These are phyloP conservation scores for Machimus rusticus DNA, from an alignment of 2,888 invertebrate species.

Conservation along the genomic window DNA sequence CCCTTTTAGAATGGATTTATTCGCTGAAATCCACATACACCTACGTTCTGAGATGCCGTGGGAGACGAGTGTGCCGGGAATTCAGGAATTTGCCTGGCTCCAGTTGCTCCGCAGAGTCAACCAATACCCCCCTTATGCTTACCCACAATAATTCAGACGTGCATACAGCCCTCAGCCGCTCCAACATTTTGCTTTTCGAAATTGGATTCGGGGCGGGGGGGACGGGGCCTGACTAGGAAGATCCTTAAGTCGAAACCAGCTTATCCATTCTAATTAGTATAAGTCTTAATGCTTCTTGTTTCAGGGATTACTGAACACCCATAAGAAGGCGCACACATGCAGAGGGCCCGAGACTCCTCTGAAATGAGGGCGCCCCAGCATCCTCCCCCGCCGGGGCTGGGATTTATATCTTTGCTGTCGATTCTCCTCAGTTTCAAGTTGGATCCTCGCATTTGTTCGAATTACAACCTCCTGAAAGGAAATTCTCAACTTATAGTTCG, in stretches of 20 bases:
- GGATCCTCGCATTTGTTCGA: conserved; percentile 20
- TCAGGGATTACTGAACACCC: conserved; percentile 45
- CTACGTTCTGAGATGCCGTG: neutral
- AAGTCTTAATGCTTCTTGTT: conserved; percentile 50
- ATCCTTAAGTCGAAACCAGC: conserved; percentile 50
- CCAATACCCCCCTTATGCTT: neutral
- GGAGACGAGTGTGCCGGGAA: neutral
- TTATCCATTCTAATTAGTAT: conserved; percentile 52
- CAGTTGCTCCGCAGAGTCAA: neutral
- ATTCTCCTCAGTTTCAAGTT: conserved; percentile 16
- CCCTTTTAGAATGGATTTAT: conserved; percentile 2
- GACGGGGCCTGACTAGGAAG: conserved; percentile 12
- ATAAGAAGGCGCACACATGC: conserved; percentile 39
- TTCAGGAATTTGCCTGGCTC: neutral
- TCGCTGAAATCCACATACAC: neutral
- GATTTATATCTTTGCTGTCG: conserved; percentile 29
- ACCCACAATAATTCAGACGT: neutral
- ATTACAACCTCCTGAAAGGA: conserved; percentile 19
- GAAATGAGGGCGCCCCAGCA: neutral
- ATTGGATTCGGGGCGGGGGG: neutral
- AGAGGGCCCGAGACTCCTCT: neutral
- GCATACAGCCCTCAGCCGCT: conserved; percentile 22
- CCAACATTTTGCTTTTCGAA: neutral
- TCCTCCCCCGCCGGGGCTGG: neutral
- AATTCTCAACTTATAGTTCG: conserved; percentile 25